A percentile compares a stretch with the other conserved stretches of the same genome.
Evolutionary conservation across 2,888 invertebrate species (phyloP).

Genomic region (Temnothorax ravouxi): DNA sequence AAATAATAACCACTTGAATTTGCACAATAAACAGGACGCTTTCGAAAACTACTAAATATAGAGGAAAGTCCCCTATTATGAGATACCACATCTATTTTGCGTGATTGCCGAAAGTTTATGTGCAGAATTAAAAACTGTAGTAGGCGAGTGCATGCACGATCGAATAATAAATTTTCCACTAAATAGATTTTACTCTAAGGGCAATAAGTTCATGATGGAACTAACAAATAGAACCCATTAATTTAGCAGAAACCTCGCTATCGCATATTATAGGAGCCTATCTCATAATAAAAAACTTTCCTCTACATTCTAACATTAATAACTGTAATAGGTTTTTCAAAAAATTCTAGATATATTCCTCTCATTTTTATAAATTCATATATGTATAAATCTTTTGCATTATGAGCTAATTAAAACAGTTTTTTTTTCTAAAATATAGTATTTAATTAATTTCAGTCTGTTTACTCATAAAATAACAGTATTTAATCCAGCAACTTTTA

Average conservation of each 20-base stretch:
- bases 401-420: neutral
- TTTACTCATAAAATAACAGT: neutral
- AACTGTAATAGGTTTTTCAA: neutral
- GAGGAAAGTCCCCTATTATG: too few species aligned
- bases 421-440: neutral
- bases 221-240: too few species aligned
- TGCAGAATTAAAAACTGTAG: too few species aligned
- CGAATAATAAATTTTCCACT: too few species aligned
- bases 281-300: too few species aligned
- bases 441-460: neutral
- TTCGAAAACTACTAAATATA: neutral
- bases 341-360: neutral
- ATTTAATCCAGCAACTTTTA: neutral
- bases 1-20: neutral
- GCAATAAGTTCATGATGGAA: too few species aligned
- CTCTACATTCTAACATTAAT: neutral
- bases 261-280: too few species aligned
- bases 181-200: too few species aligned
- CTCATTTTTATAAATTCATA: neutral
- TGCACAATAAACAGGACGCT: neutral
- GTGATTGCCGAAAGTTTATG: too few species aligned
- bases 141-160: too few species aligned
- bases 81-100: too few species aligned
- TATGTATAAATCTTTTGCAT: neutral
- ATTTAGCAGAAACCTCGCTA: too few species aligned